Percentiles rank a stretch among this genome's conserved stretches.
These are phyloP conservation scores for Drosophila ezoana DNA, from an alignment of 2,888 invertebrate species.

Conservation along the genomic window DNA sequence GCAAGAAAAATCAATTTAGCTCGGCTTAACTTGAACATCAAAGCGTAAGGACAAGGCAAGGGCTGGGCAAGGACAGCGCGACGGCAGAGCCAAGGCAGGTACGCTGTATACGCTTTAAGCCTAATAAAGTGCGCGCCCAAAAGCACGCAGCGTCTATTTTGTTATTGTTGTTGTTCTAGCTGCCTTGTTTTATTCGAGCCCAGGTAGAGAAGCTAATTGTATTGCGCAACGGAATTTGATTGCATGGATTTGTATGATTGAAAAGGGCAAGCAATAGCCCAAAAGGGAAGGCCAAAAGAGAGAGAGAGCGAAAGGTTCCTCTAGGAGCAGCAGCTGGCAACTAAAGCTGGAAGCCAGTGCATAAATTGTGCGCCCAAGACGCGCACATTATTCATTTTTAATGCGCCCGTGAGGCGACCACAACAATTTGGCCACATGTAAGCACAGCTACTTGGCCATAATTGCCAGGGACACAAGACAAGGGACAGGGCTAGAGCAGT, in stretches of 20 bases:
- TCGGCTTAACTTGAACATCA: conserved; percentile 80
- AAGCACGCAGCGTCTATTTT: conserved; percentile 44
- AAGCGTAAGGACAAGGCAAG: conserved; percentile 68
- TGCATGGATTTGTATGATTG: conserved; percentile 79
- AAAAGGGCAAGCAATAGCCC: conserved; percentile 62
- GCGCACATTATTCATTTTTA: conserved; percentile 82
- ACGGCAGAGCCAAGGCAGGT: conserved; percentile 46
- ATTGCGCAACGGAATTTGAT: conserved; percentile 75
- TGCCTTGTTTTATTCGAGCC: conserved; percentile 47
- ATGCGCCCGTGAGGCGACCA: conserved; percentile 74
- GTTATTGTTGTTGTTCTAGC: conserved; percentile 21
- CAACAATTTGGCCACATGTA: conserved; percentile 80
- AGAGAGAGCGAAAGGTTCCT: conserved; percentile 5
- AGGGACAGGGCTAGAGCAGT: conserved; percentile 11
- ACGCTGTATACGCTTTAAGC: conserved; percentile 67
- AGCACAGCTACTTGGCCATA: conserved; percentile 77
- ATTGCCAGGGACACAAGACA: conserved; percentile 66
- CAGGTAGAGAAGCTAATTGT: conserved; percentile 70
- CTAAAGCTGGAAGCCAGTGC: conserved; percentile 57
- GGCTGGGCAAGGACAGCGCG: conserved; percentile 1
- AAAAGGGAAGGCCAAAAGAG: conserved; percentile 11
- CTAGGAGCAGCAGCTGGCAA: conserved; percentile 48
- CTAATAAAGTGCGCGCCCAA: conserved; percentile 78
- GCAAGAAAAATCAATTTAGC: conserved; percentile 80
- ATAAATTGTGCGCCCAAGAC: conserved; percentile 73